Conservation (phyloP, 2,888 invertebrate genomes). For the Bugula neritina region DNA sequence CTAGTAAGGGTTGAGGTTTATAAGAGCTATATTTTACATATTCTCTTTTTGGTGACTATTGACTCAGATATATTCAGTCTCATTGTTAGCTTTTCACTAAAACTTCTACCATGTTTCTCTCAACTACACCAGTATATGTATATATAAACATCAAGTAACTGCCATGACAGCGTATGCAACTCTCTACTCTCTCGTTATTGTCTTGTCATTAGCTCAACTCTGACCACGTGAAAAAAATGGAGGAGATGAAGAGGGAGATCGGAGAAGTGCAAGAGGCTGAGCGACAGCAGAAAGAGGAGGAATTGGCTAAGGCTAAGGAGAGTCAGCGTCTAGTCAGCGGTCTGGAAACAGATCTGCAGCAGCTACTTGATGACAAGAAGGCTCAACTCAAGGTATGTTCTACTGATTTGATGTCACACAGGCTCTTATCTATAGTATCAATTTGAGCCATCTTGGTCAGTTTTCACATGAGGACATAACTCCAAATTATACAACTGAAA, state of each 20-base stretch:
- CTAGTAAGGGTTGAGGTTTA: too few species aligned
- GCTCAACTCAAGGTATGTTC: conserved; percentile 9
- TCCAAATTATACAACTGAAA: too few species aligned
- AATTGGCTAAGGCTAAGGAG: neutral
- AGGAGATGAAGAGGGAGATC: conserved; percentile 42
- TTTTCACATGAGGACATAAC: too few species aligned
- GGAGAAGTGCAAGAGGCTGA: conserved; percentile 37
- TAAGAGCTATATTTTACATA: too few species aligned
- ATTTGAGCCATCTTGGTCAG: too few species aligned
- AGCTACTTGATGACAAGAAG: conserved; percentile 15
- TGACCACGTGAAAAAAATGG: conserved; percentile 36
- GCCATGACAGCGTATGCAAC: too few species aligned
- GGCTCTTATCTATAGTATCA: too few species aligned
- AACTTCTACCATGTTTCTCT: neutral
- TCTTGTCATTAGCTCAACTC: neutral
- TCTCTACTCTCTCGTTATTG: too few species aligned
- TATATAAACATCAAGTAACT: neutral
- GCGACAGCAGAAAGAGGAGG: neutral
- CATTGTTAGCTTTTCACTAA: neutral
- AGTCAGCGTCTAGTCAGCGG: neutral
- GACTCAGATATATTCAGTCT: neutral
- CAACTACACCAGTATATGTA: neutral
- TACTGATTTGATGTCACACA: too few species aligned
- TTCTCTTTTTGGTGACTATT: too few species aligned
- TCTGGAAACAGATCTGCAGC: conserved; percentile 9